Evolutionary conservation across 1,140 invertebrate genomes (phyloP).

Genomic region (Hyposmocoma kahamanoa): DNA sequence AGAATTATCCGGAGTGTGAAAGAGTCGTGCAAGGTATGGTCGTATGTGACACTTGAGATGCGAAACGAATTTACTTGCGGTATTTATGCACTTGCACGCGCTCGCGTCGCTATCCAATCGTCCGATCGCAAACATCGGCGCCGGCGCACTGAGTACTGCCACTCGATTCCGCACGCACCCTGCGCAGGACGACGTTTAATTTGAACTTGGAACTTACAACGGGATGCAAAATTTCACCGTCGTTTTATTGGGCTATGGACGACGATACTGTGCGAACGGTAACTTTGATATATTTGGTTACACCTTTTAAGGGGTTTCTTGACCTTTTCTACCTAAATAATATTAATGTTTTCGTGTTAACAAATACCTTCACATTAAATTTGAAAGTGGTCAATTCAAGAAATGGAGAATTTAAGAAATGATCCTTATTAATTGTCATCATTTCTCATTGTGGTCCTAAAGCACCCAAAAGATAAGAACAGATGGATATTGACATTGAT

Average conservation of each 20-base stretch:
- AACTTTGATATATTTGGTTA: too few relatives aligned
- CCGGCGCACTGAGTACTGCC: constrained; percentile 46
- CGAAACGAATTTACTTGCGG: constrained; percentile 21
- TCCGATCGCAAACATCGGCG: constrained; percentile 46
- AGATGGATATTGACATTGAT: too few relatives aligned
- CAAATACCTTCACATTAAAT: constrained; percentile 1
- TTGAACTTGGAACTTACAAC: constrained; percentile 39
- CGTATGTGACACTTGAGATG: constrained; percentile 12
- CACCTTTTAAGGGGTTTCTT: constrained; percentile 30
- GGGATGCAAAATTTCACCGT: constrained; percentile 36
- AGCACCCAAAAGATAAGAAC: too few relatives aligned
- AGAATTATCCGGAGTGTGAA: neutral
- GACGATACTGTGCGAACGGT: constrained; percentile 23
- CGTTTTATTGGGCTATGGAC: constrained; percentile 35
- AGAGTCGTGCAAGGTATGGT: constrained; percentile 20
- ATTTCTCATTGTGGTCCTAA: too few relatives aligned
- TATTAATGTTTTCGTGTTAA: too few relatives aligned
- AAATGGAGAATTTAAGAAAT: too few relatives aligned
- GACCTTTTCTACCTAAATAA: constrained; percentile 29
- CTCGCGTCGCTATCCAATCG: constrained; percentile 29
- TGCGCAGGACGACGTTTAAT: constrained; percentile 39
- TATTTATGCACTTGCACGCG: constrained; percentile 27
- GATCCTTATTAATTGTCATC: too few relatives aligned
- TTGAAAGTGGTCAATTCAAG: too few relatives aligned
- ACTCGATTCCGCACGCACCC: constrained; percentile 22